A percentile compares a stretch with the other conserved stretches of the same genome.
phyloP scores from a whole-genome alignment of 2,113 vertebrate species.

The Manacus vitellinus region DNA sequence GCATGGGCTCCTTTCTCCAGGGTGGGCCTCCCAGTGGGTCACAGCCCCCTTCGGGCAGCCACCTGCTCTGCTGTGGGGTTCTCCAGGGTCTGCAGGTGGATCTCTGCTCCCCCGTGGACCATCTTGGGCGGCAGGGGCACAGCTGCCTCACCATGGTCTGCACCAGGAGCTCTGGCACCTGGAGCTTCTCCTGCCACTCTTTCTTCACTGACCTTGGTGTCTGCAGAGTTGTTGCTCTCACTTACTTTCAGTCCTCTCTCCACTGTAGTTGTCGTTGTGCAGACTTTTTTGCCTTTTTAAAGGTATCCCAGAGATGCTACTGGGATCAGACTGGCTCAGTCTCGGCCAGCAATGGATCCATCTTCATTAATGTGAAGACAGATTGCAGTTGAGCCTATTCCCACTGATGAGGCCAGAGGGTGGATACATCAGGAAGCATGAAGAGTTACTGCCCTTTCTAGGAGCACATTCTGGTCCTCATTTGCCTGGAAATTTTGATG shows the following conservation, averaged over 20 bases:
- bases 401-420: fast-evolving
- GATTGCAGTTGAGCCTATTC: neutral
- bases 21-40: neutral
- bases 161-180: fast-evolving
- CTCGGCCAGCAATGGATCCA: neutral
- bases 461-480: neutral
- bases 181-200: neutral
- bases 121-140: no score
- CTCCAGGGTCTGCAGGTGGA: neutral
- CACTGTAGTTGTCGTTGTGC: neutral
- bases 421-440: fast-evolving
- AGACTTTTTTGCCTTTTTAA: neutral
- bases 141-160: neutral
- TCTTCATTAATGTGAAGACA: neutral
- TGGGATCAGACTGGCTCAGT: no score
- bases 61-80: no score
- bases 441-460: no score
- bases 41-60: neutral
- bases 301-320: neutral
- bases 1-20: neutral
- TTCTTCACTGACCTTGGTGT: neutral
- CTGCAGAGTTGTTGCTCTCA: neutral
- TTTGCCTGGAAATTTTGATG: neutral
- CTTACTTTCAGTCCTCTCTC: neutral
- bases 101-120: neutral